Evolutionary conservation across 2,797 vertebrate genomes (phyloP), one percentile per base, ranked within the genome.

Genomic region (Neosalanx taihuensis): DNA sequence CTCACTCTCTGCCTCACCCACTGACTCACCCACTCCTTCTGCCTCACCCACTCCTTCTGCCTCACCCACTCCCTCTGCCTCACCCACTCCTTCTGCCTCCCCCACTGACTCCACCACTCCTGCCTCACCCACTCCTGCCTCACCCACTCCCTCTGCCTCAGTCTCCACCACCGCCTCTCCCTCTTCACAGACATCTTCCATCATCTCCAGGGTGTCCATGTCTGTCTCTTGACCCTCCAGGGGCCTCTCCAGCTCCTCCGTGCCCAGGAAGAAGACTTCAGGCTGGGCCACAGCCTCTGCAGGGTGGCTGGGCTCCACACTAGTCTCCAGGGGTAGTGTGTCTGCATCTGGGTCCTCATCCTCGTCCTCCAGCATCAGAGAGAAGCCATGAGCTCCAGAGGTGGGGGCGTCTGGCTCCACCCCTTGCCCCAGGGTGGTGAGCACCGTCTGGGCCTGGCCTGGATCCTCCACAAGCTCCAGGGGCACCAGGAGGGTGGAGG

Each of bases 341-440:
- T 58, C 70, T 0, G 61, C 56, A 3, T 85, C 86, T 69, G 76
- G 76, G 18, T 85, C 86, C 70, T 76, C 76, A 15, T 83, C 71
- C 63, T 87, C 95, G 77, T 93, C 85, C 82, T 98, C 96, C 84
- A 98, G 79, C 83, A 96, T 92, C 72, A 98, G 93, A 23, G 93
- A 94, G 87, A 98, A 97, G 81, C 87, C 87, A 3, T 92, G 92
- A 72, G 88, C 56, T 30, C 89, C 82, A 26, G 83, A 51, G 69
- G 84, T 88, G 17, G 85, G 82, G 2, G 92, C 91, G 5, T 90
- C 93, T 18, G 84, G 60, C 41, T 88, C 87, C 20, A 78, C 67
- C 1, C 83, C 58, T 30, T 91, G 90, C 72, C 87, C 89, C 33
- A 85, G 67, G 65, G 89, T 91, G 62, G 84, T 76, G 10, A 83